Evolutionary conservation across 2,888 invertebrate genomes (phyloP), one percentile per base, ranked within the genome.

Genomic region (Argynnis bischoffii): DNA sequence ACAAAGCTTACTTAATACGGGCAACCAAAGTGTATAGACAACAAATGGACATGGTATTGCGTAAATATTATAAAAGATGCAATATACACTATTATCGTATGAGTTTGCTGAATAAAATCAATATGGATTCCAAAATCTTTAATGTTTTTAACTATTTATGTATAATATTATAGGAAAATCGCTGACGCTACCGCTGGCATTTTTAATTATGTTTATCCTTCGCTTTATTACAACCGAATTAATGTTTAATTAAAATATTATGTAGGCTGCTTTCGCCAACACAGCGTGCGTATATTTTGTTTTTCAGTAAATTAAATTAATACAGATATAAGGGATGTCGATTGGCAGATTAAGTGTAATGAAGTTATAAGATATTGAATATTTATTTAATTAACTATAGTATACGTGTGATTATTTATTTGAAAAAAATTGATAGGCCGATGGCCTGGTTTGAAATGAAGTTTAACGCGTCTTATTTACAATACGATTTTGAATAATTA

Each of bases 181-280:
- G 74, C 66, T 64, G 72, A 64, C 75, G 70, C 69, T 76, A 75
- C 69, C 72, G 66, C 65, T 76, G 76, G 77, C 79, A 72, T 81
- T 84, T 86, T 84, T 83, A 84, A 86, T 86, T 82, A 81, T 81
- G 75, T 82, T 81, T 81, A 82, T 78, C 72, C 74, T 75, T 73
- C 78, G 76, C 70, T 79, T 80, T 80, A 79, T 79, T 77, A 77
- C 78, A 74, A 69, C 66, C 72, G 72, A 77, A 80, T 81, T 79
- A 77, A 81, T 79, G 66, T 75, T 80, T 81, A 78, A 83, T 82
- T 81, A 78, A 82, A 81, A 78, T 71, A 70, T 71, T 72, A 75
- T 70, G 69, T 72, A 72, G 61, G 60, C 57, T 72, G 64, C 60
- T 65, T 70, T 68, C 69, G 64, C 57, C 57, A 56, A 61, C 63